These are phyloP conservation scores for Tetranychus piercei DNA, from an alignment of 2,888 invertebrate species.

Conservation along the genomic window DNA sequence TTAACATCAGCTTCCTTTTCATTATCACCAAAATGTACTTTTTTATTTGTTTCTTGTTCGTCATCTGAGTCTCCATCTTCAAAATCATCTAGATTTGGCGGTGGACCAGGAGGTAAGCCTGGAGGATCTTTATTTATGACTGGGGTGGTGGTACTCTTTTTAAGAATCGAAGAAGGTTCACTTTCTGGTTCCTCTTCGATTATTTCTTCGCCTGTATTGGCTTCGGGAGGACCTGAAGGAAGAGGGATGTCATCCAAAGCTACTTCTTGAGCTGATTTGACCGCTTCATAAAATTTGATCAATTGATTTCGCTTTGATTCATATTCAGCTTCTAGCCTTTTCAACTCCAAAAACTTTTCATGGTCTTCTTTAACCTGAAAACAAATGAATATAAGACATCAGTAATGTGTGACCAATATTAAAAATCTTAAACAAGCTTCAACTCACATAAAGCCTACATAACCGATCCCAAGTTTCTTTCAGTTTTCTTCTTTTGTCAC, in stretches of 20 bases:
- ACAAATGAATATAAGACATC: slow-evolving; percentile 20
- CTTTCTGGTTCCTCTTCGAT: background rate
- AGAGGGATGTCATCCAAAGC: slow-evolving; percentile 84
- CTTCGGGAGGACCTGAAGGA: slow-evolving; percentile 39
- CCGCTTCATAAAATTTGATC: slow-evolving; percentile 81
- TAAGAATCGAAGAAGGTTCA: slow-evolving; percentile 41
- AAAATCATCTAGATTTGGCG: slow-evolving; percentile 50
- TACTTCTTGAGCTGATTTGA: slow-evolving; percentile 82
- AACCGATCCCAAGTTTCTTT: slow-evolving; percentile 86
- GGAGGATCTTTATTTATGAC: slow-evolving; percentile 40
- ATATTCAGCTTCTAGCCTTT: slow-evolving; percentile 73
- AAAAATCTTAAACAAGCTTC: background rate
- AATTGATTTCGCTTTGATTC: slow-evolving; percentile 67
- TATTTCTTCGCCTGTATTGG: background rate
- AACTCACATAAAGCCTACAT: slow-evolving; percentile 67
- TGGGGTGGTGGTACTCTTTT: slow-evolving; percentile 40
- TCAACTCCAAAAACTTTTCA: slow-evolving; percentile 78
- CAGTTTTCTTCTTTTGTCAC: slow-evolving; percentile 85
- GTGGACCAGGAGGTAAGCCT: slow-evolving; percentile 68
- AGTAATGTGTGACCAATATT: slow-evolving; percentile 9
- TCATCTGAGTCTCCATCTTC: slow-evolving; percentile 37
- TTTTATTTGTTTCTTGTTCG: slow-evolving; percentile 30
- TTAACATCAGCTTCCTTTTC: slow-evolving; percentile 33
- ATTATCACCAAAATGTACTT: slow-evolving; percentile 45
- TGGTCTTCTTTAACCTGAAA: slow-evolving; percentile 59